Evolutionary conservation across 2,113 vertebrate species (phyloP), one percentile per base, ranked within the genome.

Genomic region (Origma solitaria): DNA sequence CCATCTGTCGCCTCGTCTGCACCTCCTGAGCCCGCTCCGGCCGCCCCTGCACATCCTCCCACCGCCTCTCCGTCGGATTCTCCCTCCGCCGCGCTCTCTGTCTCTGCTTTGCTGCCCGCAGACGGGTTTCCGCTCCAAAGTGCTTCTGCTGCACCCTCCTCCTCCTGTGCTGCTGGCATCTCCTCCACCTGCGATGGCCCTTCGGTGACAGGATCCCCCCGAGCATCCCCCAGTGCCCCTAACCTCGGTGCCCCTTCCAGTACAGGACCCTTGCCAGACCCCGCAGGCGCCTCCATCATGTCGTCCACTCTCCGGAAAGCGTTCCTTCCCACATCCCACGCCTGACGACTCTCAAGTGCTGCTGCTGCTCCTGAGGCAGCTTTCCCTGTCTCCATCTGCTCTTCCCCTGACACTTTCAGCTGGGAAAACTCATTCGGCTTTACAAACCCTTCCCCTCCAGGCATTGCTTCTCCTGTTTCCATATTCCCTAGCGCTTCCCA

Each of bases 31-130:
- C 16, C 54, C 18, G 20, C 51, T 50, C 49, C 13, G 18, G 14
- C 37, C 3, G 3, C 42, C 51, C 15, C 86, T 3, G 3, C 80
- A 19, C 44, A 22, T 5, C 6, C 27, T 45, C 13, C 60, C 23
- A 3, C n/a, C 13, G 0, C 21, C 38, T 13, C 56, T 28, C 38
- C 71, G 2, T 3, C 21, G 15, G n/a, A 2, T 33, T 40, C 15
- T 71, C 42, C 70, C 44, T 28, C 44, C 70, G 1, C 7, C 30
- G 58, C 51, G 31, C 17, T 0, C 17, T 40, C 23, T 30, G 45
- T 11, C 51, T 76, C 51, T 42, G 62, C 58, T 62, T 30, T 20
- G 42, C 65, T 62, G 58, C 49, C 72, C 12, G 24, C 31, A 23
- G 47, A 38, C 4, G 21, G 12, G 21, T 15, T 77, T 68, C n/a